Percentiles rank a stretch among this genome's conserved stretches.
Evolutionary conservation across 2,113 vertebrate genomes (phyloP).

Genomic region (Nibea albiflora): DNA sequence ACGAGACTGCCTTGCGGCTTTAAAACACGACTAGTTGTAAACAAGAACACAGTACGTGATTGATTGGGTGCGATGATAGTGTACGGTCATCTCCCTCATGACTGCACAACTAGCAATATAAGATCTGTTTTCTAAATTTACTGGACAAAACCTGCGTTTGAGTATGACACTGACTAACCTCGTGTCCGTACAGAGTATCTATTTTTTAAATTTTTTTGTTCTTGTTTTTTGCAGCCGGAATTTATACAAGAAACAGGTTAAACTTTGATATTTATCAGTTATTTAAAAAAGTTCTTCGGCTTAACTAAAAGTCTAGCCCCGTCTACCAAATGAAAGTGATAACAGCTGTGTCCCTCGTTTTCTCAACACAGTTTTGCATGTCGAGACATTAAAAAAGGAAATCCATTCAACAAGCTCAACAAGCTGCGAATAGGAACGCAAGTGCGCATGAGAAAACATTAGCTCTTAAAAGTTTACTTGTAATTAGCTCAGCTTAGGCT

Average conservation of each 20-base stretch:
- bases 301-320: background rate
- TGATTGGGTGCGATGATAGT: background rate
- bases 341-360: background rate
- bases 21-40: background rate
- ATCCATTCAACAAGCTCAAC: background rate
- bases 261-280: too few species aligned
- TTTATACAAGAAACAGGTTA: too few species aligned
- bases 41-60: conserved; percentile 1
- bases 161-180: too few species aligned
- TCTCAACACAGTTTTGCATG: background rate
- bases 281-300: background rate
- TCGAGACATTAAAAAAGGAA: background rate
- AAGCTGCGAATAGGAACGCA: background rate
- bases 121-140: too few species aligned
- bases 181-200: background rate
- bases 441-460: background rate
- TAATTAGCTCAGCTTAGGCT: background rate
- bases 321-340: background rate
- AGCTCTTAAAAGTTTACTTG: background rate
- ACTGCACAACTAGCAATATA: background rate
- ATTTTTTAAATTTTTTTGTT: background rate
- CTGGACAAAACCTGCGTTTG: too few species aligned
- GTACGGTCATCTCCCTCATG: background rate
- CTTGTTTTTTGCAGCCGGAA: too few species aligned
- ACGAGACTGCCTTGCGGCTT: background rate